Evolutionary conservation across 2,888 invertebrate species (phyloP), one percentile per base, ranked within the genome.

Genomic region (Uropetala carovei): DNA sequence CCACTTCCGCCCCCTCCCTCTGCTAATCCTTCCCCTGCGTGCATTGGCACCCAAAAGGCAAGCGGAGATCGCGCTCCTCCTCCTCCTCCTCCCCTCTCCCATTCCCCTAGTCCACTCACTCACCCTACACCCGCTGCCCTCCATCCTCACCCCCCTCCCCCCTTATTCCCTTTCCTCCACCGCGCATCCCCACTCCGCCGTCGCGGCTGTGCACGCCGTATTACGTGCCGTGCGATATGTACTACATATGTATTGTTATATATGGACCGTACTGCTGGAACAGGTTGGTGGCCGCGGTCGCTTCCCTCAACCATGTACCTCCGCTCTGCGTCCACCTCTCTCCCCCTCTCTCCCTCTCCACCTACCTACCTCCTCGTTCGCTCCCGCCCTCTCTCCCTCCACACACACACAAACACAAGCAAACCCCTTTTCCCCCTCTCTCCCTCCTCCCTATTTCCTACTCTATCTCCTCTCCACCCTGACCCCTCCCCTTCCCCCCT

Each of bases 221-320:
- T 89, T 89, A 89, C 64, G 68, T 89, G 43, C 64, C 89, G 4
- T 16, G 89, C 89, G 43, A 89, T 89, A 89, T 89, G 89, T 89
- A 60, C 58, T 68, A 89, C 89, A 89, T 89, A 56, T 68, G 89
- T 89, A 89, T 89, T 89, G 89, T 89, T 89, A 89, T 89, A 89
- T 89, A 89, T 89, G 89, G 89, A 89, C 89, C 89, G 64, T 64
- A n/a, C 89, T 68, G 89, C 89, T 89, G 89, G 89, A 89, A 89
- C 89, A 89, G 89, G 89, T 89, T 89, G 89, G 43, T 43, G 89
- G 64, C 43, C 30, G 89, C 64, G 83, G 83, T 57, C 83, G 83
- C 83, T 89, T 68, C 68, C 64, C 10, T 64, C 89, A 64, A 60
- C 58, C 85, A 85, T 85, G 85, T 85, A 85, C 57, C 58, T 57